Conservation (phyloP, 2,797 vertebrate genomes). For the Martes flavigula region DNA sequence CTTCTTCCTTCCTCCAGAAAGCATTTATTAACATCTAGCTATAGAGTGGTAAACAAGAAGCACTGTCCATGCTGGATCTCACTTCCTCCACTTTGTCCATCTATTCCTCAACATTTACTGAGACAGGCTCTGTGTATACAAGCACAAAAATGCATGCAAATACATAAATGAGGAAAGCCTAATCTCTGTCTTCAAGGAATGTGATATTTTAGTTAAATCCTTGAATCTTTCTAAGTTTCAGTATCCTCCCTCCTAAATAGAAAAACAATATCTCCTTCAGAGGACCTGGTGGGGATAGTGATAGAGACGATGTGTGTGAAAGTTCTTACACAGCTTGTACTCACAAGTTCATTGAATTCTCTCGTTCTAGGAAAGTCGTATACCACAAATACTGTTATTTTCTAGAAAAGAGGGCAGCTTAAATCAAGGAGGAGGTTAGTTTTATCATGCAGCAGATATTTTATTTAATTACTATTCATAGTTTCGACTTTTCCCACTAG, state of each 20-base stretch:
- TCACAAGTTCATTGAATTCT: not conserved
- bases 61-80: not conserved
- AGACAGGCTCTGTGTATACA: not conserved
- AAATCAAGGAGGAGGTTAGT: not conserved
- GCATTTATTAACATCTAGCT: not conserved
- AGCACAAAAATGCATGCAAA: not conserved
- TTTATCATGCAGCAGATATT: not conserved
- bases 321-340: not conserved
- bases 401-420: not conserved
- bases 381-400: not conserved
- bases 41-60: not conserved
- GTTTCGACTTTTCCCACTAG: not conserved
- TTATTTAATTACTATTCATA: not conserved
- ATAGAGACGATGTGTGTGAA: not conserved
- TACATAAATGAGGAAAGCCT: not conserved
- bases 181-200: not conserved
- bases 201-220: not conserved
- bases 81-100: not conserved
- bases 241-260: not conserved
- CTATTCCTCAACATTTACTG: not conserved
- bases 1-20: not conserved
- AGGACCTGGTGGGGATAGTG: not conserved
- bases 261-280: not conserved
- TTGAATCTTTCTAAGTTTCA: not conserved
- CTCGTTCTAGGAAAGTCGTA: not conserved